These are phyloP conservation scores for Alfaro cultratus DNA, from an alignment of 2,797 vertebrate species.

Conservation along the genomic window DNA sequence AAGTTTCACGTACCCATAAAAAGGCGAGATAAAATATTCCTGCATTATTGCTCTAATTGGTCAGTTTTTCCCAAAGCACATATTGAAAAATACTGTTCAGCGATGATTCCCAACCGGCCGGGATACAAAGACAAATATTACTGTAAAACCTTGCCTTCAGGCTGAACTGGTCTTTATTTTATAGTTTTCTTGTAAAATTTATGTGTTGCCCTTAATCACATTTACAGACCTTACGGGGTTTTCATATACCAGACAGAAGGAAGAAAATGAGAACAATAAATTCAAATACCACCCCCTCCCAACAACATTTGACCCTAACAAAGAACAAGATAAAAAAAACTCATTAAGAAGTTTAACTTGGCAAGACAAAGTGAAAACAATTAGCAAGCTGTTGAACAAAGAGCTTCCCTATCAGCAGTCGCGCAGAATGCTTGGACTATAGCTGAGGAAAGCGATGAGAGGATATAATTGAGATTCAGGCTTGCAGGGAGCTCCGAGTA, in stretches of 20 bases:
- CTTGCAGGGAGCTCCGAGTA: conserved; percentile 36
- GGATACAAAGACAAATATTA: conserved; percentile 15
- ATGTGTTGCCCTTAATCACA: conserved; percentile 43
- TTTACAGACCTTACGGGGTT: conserved; percentile 15
- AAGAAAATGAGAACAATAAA: conserved; percentile 34
- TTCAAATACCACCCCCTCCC: conserved; percentile 32
- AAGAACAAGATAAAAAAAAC: conserved; percentile 5
- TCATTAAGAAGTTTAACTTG: conserved; percentile 50
- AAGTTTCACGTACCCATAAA: background rate
- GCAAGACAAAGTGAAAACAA: conserved; percentile 60
- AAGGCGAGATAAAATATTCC: background rate
- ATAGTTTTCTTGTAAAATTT: conserved; percentile 24
- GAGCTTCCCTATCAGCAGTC: conserved; percentile 48
- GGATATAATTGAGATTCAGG: conserved; percentile 47
- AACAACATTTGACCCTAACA: conserved; percentile 31
- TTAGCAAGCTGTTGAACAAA: conserved; percentile 38
- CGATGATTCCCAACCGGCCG: conserved; percentile 13
- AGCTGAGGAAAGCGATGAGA: conserved; percentile 43
- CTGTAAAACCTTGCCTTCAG: conserved; percentile 6
- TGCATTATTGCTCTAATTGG: conserved; percentile 14
- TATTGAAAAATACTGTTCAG: conserved; percentile 21
- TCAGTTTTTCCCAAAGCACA: conserved; percentile 13
- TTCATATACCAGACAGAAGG: background rate
- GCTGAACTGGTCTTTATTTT: conserved; percentile 13
- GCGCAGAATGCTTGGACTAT: conserved; percentile 43